Evolutionary conservation across 2,888 invertebrate genomes (phyloP).

Genomic region (Muscina levida): DNA sequence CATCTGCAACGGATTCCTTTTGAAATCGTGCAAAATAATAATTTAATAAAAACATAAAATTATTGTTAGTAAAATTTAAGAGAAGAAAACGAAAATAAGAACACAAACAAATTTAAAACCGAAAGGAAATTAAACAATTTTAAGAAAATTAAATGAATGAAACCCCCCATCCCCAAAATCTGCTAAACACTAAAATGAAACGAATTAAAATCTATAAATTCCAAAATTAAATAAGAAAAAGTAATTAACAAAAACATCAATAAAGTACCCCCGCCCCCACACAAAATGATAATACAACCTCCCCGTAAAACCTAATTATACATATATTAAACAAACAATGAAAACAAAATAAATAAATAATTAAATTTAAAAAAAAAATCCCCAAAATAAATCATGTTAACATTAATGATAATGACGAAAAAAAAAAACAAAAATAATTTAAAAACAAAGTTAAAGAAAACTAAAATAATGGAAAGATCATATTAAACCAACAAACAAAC

Average conservation of each 20-base stretch:
- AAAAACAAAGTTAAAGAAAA: constrained; percentile 30
- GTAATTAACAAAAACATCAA: constrained; percentile 63
- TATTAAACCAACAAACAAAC: constrained; percentile 32
- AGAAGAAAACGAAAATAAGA: constrained; percentile 57
- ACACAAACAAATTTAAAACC: constrained; percentile 70
- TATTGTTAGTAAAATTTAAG: constrained; percentile 68
- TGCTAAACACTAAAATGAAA: constrained; percentile 64
- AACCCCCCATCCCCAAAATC: background rate
- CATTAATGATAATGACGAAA: constrained; percentile 64
- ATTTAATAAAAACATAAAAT: constrained; percentile 64
- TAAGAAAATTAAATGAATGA: constrained; percentile 67
- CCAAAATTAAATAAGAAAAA: constrained; percentile 30
- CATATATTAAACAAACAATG: constrained; percentile 40
- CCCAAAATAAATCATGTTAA: constrained; percentile 61
- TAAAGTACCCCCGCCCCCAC: background rate
- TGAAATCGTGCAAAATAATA: constrained; percentile 50
- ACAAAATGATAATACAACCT: constrained; percentile 25
- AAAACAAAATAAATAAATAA: constrained; percentile 38
- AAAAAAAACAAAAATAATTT: constrained; percentile 69
- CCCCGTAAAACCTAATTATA: constrained; percentile 6
- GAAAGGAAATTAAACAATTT: constrained; percentile 65
- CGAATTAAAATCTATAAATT: constrained; percentile 75
- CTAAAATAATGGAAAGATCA: constrained; percentile 29
- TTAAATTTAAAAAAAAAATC: constrained; percentile 67
- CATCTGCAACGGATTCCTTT: constrained; percentile 46